These are phyloP conservation scores for Sycophaga agraensis DNA, from an alignment of 1,140 invertebrate genomes.

Conservation along the genomic window DNA sequence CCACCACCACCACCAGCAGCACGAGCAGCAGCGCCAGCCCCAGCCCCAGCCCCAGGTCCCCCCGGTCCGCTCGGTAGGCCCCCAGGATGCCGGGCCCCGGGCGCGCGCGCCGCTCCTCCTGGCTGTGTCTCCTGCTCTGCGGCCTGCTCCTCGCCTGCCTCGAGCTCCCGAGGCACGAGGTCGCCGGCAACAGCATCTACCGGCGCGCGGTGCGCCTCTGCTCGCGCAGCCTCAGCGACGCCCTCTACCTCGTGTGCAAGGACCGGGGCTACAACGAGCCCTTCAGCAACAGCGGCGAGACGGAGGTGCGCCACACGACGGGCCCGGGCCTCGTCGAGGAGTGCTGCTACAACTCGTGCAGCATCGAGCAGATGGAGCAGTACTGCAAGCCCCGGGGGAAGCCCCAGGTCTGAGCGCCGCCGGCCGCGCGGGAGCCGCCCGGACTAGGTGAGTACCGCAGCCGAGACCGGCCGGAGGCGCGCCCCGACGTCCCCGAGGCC, in stretches of 20 bases:
- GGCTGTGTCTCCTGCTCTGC: constrained; percentile 10
- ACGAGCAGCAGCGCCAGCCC: no score
- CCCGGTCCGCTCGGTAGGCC: neutral
- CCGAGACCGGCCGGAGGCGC: neutral
- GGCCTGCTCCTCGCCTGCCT: neutral
- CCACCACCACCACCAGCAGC: no score
- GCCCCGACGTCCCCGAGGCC: no score
- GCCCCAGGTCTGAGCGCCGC: neutral
- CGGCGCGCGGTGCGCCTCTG: constrained; percentile 37
- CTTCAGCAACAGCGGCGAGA: constrained; percentile 41
- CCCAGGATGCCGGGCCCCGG: neutral
- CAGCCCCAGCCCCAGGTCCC: no score
- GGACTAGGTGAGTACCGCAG: neutral
- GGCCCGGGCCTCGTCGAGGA: constrained; percentile 48
- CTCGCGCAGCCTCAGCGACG: constrained; percentile 43
- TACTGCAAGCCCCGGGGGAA: constrained; percentile 43
- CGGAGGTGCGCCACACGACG: constrained; percentile 21
- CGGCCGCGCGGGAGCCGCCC: neutral
- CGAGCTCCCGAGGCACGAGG: neutral
- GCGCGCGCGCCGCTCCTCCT: constrained; percentile 8
- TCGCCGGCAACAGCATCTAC: constrained; percentile 10
- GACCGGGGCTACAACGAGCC: constrained; percentile 46
- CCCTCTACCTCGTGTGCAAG: constrained; percentile 39
- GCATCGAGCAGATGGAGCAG: constrained; percentile 39
- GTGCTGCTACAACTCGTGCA: constrained; percentile 46